Evolutionary conservation across 2,797 vertebrate genomes (phyloP).

Genomic region (Thalassophryne amazonica): DNA sequence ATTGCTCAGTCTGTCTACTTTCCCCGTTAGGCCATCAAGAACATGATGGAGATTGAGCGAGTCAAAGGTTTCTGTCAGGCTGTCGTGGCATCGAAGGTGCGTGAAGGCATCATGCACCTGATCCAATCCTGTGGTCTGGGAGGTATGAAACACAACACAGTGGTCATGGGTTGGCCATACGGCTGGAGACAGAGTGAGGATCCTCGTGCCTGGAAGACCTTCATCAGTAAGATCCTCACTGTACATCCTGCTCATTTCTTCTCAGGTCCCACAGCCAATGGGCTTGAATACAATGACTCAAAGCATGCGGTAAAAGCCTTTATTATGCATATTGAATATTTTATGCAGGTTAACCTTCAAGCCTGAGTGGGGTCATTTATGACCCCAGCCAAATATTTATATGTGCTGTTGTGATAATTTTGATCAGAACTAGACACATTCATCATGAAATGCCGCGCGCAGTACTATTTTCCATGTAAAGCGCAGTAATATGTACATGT

Average conservation of each 20-base stretch:
- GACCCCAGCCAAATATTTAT: too few species aligned
- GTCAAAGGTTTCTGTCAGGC: conserved; percentile 98
- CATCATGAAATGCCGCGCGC: too few species aligned
- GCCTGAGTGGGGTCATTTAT: too few species aligned
- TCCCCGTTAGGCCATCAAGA: conserved; percentile 88
- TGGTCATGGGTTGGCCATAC: conserved; percentile 97
- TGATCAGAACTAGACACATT: too few species aligned
- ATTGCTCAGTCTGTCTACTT: not conserved
- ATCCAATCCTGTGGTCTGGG: conserved; percentile 97
- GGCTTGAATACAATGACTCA: too few species aligned
- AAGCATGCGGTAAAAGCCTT: too few species aligned
- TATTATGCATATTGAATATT: too few species aligned
- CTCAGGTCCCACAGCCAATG: too few species aligned
- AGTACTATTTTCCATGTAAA: too few species aligned
- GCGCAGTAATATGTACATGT: too few species aligned
- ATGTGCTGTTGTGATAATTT: too few species aligned
- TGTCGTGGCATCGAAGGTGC: conserved; percentile 90
- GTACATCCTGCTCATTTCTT: not conserved
- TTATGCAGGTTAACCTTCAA: too few species aligned
- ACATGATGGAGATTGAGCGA: conserved; percentile 97
- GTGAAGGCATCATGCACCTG: conserved; percentile 92
- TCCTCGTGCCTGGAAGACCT: conserved; percentile 96
- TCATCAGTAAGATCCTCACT: conserved; percentile 97
- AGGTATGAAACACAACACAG: conserved; percentile 97
- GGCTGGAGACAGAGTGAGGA: conserved; percentile 99